A percentile compares a stretch with the other conserved stretches of the same genome.
These are phyloP conservation scores for Phortica okadai DNA, from an alignment of 2,888 invertebrate species.

Conservation along the genomic window DNA sequence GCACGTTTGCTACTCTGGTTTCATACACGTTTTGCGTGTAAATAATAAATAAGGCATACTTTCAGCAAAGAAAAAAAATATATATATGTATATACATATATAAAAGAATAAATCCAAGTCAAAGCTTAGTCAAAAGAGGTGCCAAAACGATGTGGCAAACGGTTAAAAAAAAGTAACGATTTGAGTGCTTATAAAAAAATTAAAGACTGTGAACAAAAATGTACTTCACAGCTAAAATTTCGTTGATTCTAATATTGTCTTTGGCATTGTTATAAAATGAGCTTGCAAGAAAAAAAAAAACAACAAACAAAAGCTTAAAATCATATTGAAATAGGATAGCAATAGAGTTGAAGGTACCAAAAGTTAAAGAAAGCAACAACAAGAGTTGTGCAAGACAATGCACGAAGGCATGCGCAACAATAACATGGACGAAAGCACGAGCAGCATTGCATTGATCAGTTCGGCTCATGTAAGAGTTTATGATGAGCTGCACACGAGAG, in stretches of 20 bases:
- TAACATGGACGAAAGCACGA: too few relatives aligned
- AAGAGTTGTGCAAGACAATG: too few relatives aligned
- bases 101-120: background rate
- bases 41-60: constrained; percentile 71
- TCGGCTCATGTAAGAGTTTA: too few relatives aligned
- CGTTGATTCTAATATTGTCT: background rate
- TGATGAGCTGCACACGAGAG: too few relatives aligned
- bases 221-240: background rate
- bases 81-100: background rate
- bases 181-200: background rate
- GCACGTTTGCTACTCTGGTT: constrained; percentile 45
- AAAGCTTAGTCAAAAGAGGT: constrained; percentile 10
- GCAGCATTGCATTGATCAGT: too few relatives aligned
- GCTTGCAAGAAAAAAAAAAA: background rate
- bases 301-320: background rate
- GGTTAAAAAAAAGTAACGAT: constrained; percentile 35
- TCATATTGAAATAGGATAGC: too few relatives aligned
- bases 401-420: too few relatives aligned
- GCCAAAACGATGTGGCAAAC: constrained; percentile 21
- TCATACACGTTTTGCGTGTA: constrained; percentile 68
- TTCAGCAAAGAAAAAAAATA: constrained; percentile 52
- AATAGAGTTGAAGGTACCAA: too few relatives aligned
- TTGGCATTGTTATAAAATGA: background rate
- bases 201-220: background rate
- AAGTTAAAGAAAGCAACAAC: too few relatives aligned